phyloP scores from a whole-genome alignment of 2,113 vertebrate species.

The Meles meles region DNA sequence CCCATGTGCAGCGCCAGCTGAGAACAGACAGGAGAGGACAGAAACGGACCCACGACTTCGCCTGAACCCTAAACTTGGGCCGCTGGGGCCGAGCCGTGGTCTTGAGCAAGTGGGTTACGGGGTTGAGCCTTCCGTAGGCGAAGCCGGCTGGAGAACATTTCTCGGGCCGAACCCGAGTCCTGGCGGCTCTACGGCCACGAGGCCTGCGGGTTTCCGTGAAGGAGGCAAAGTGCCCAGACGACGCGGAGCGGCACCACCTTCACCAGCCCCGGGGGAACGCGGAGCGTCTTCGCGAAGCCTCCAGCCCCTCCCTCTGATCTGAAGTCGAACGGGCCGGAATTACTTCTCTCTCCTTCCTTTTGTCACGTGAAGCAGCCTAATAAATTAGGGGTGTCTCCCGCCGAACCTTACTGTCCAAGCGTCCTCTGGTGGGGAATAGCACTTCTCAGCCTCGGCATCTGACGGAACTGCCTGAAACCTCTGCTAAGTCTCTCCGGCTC shows the following conservation, averaged over 20 bases:
- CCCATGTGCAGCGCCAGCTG: rapidly evolving
- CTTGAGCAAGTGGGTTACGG: not conserved
- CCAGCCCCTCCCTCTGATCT: no score
- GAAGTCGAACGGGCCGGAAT: not conserved
- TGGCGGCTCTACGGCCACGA: no score
- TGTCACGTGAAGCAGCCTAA: not conserved
- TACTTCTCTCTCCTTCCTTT: not conserved
- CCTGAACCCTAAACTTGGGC: not conserved
- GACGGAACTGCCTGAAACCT: no score
- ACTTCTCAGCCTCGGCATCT: not conserved
- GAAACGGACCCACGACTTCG: rapidly evolving
- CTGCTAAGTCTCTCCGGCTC: rapidly evolving
- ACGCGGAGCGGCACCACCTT: no score
- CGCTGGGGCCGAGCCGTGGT: rapidly evolving
- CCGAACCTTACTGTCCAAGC: not conserved
- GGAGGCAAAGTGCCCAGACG: no score
- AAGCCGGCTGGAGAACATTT: no score
- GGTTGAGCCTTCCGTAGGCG: not conserved
- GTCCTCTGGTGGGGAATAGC: not conserved
- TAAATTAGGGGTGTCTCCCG: not conserved
- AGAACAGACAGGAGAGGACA: not conserved
- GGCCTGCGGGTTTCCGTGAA: no score
- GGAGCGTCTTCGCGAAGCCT: not conserved
- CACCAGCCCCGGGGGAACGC: rapidly evolving
- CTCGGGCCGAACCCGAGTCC: not conserved